Evolutionary conservation across 2,888 invertebrate species (phyloP).

Genomic region (Melinaea marsaeus): DNA sequence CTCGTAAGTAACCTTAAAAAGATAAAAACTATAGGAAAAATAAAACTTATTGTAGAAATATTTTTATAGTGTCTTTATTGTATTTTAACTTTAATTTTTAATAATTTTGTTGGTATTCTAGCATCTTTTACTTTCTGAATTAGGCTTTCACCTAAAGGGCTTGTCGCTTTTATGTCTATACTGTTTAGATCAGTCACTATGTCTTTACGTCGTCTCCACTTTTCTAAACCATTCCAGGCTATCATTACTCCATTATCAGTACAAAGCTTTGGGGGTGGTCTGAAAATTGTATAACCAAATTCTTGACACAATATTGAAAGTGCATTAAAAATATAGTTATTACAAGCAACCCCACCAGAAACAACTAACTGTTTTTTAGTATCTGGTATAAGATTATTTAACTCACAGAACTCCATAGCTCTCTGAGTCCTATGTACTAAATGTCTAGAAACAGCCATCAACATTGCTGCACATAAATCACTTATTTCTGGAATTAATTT

Average conservation of each 20-base stretch:
- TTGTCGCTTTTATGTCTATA: conserved; percentile 80
- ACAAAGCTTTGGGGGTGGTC: conserved; percentile 91
- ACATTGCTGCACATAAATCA: conserved; percentile 92
- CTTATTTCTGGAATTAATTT: conserved; percentile 84
- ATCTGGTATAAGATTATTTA: conserved; percentile 81
- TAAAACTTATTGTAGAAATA: conserved; percentile 1
- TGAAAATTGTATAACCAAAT: conserved; percentile 81
- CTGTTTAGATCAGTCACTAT: conserved; percentile 77
- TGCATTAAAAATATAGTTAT: conserved; percentile 86
- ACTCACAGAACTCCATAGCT: conserved; percentile 86
- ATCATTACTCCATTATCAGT: conserved; percentile 99
- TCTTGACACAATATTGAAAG: conserved; percentile 83
- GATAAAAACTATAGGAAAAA: conserved; percentile 12
- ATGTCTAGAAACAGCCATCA: conserved; percentile 86
- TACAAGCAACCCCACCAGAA: conserved; percentile 98
- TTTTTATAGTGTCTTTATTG: conserved; percentile 8
- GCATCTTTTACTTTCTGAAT: conserved; percentile 76
- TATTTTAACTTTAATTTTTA: conserved; percentile 53
- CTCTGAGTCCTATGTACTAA: conserved; percentile 90
- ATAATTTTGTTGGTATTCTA: conserved; percentile 67
- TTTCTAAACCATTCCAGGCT: conserved; percentile 98
- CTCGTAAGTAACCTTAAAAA: background rate
- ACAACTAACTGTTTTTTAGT: conserved; percentile 83
- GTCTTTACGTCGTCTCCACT: conserved; percentile 77
- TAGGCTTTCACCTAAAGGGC: conserved; percentile 81